phyloP scores from a whole-genome alignment of 2,888 invertebrate genomes.

The Metallyticus violacea region DNA sequence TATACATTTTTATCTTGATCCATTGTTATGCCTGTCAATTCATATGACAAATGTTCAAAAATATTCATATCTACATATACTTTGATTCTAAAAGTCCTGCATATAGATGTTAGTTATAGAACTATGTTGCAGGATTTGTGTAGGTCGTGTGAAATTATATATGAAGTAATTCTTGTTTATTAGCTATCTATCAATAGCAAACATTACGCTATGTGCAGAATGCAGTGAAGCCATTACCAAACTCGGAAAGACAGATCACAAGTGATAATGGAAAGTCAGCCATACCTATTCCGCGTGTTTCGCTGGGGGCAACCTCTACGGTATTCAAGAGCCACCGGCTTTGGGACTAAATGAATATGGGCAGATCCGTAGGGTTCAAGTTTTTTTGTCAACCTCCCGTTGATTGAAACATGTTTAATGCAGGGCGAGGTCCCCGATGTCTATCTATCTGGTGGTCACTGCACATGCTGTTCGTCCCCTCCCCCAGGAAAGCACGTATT shows the following conservation, averaged over 20 bases:
- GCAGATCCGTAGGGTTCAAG: not conserved
- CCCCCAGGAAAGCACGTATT: not conserved
- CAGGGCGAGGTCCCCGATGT: not conserved
- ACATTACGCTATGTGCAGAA: not conserved
- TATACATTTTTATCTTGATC: too few species aligned
- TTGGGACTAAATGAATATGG: not conserved
- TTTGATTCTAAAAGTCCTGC: too few species aligned
- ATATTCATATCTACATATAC: too few species aligned
- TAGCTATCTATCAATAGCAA: not conserved
- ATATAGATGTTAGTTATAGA: too few species aligned
- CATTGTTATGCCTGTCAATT: too few species aligned
- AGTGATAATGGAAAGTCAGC: not conserved
- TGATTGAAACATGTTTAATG: not conserved
- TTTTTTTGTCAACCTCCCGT: not conserved
- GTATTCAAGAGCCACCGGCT: not conserved
- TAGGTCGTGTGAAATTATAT: too few species aligned
- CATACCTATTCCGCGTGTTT: not conserved
- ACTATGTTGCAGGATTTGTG: too few species aligned
- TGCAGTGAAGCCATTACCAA: not conserved
- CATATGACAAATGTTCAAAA: too few species aligned
- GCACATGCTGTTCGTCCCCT: not conserved
- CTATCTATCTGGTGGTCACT: not conserved
- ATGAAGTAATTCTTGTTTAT: not conserved
- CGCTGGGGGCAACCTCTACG: not conserved
- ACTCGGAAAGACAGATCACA: not conserved